Evolutionary conservation across 2,888 invertebrate species (phyloP).

Genomic region (Lycaena phlaeas): DNA sequence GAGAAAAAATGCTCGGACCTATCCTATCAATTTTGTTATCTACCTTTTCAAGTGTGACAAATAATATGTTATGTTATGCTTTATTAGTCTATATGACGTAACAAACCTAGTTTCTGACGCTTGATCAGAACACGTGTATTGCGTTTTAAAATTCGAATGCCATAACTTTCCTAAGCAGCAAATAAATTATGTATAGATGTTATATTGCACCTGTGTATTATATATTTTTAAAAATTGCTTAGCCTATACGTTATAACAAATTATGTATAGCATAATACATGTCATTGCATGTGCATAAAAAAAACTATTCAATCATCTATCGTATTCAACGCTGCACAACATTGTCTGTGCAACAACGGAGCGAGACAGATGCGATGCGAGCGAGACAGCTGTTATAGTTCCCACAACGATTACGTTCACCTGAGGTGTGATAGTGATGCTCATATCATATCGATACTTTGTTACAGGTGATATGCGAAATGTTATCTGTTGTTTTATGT

Average conservation of each 20-base stretch:
- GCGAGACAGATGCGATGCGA: constrained; percentile 38
- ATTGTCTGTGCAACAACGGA: constrained; percentile 50
- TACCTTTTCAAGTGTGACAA: too few species aligned
- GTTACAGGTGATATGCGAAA: too few species aligned
- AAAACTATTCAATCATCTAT: constrained; percentile 28
- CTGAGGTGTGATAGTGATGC: constrained; percentile 37
- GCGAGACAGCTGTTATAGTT: constrained; percentile 52
- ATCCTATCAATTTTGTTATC: too few species aligned
- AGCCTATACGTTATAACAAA: neutral
- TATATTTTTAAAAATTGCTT: neutral
- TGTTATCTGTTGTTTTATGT: too few species aligned
- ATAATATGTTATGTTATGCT: too few species aligned
- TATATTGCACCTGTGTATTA: constrained; percentile 6
- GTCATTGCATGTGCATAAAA: constrained; percentile 14
- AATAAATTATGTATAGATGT: too few species aligned
- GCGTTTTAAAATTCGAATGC: too few species aligned
- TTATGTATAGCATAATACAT: constrained; percentile 8
- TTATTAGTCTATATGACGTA: too few species aligned
- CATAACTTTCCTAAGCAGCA: too few species aligned
- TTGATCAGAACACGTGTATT: too few species aligned
- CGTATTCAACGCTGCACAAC: constrained; percentile 33
- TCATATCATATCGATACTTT: constrained; percentile 8
- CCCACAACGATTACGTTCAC: constrained; percentile 70
- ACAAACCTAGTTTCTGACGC: too few species aligned
- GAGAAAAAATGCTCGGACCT: too few species aligned